A percentile compares a stretch with the other conserved stretches of the same genome.
phyloP scores from a whole-genome alignment of 1,140 invertebrate genomes.

The Brachionus koreanus region DNA sequence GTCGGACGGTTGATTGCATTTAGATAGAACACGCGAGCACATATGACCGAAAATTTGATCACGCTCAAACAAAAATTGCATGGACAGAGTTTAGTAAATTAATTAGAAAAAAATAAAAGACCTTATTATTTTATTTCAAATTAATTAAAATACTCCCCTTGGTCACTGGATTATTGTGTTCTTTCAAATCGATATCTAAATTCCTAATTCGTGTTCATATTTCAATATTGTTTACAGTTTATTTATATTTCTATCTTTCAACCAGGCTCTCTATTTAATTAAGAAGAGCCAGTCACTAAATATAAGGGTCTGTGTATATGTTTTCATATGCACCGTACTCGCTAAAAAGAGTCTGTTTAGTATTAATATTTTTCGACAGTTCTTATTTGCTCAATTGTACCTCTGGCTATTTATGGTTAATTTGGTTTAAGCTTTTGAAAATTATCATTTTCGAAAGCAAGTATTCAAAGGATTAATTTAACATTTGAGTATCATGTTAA shows the following conservation, averaged over 20 bases:
- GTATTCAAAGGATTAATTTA: not conserved
- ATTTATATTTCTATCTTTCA: slow-evolving; percentile 28
- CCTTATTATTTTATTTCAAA: slow-evolving; percentile 8
- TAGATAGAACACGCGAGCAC: not conserved
- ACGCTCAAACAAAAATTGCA: not conserved
- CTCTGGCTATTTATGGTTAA: not conserved
- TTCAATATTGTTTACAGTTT: slow-evolving; percentile 6
- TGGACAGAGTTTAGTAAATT: not conserved
- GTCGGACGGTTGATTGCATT: not conserved
- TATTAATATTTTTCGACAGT: not conserved
- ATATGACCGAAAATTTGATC: not conserved
- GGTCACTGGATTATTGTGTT: not conserved
- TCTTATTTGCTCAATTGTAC: slow-evolving; percentile 1
- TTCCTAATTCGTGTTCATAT: not conserved
- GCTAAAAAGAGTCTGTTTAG: not conserved
- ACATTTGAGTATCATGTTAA: not conserved
- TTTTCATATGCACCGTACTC: not conserved
- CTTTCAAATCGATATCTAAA: slow-evolving; percentile 13
- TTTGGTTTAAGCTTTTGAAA: not conserved
- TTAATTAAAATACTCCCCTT: slow-evolving; percentile 14
- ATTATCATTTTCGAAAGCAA: not conserved
- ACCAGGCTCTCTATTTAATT: slow-evolving; percentile 23
- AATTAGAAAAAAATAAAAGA: slow-evolving; percentile 2
- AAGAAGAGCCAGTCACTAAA: slow-evolving; percentile 1
- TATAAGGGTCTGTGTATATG: not conserved